Evolutionary conservation across 2,113 vertebrate genomes (phyloP), one percentile per base, ranked within the genome.

Genomic region (Guaruba guarouba): DNA sequence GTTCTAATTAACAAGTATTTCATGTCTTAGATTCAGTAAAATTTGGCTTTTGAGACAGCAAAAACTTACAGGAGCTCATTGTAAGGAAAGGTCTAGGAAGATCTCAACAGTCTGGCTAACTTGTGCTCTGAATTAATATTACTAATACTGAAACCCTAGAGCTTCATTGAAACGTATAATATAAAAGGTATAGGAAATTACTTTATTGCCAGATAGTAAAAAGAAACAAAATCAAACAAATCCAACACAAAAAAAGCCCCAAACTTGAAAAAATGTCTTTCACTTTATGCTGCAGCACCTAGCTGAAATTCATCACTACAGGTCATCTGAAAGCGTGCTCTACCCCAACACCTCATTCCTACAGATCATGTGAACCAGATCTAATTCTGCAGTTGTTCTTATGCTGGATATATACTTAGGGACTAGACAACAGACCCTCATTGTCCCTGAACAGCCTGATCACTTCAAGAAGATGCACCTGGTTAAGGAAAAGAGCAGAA

Each of bases 281-380:
- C 15, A 62, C 4, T 51, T 73, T 41, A 3, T 28, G 29, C 11
- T 1, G 0, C 35, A 73, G 48, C 28, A 70, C 6, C 20, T 76
- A 7, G 3, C 2, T 43, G 37, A 82, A 86, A 67, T 39, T 48
- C 17, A 63, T 43, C 69, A 49, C 12, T 61, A 27, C 29, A 55
- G 33, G 33, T 1, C 16, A 12, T 28, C 31, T 33, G 33, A 46
- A 79, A 54, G 73, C 0, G 2, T 1, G 6, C 6, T 31, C 6
- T 29, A 49, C 4, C 3, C 6, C 62, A 76, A 16, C 0, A 0
- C 27, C 51, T 67, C 51, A 11, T n/a, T 67, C 52, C 59, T 33
- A 66, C 18, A 59, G 31, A 71, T 37, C 16, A 49, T 11, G 29
- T 18, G 20, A 69, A 37, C 5, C 52, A 23, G 11, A 57, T 57